phyloP scores from a whole-genome alignment of 1,140 invertebrate species.

The Bombyx mandarina region DNA sequence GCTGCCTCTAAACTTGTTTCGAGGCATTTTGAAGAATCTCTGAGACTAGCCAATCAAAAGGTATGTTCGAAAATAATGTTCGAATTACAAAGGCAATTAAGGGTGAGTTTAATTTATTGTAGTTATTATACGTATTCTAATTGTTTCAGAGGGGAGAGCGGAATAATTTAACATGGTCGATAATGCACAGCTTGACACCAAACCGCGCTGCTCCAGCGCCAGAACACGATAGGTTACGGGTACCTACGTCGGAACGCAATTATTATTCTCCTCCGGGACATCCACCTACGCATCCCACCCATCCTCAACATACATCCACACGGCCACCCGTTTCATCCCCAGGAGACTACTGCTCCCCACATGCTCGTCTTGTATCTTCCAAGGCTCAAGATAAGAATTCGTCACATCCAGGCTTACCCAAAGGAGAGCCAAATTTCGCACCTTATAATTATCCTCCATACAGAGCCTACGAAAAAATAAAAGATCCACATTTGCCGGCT shows the following conservation, averaged over 20 bases:
- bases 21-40: conserved; percentile 91
- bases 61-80: conserved; percentile 50
- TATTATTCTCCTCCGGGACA: conserved; percentile 40
- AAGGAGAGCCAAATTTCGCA: conserved; percentile 82
- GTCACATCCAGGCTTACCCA: conserved; percentile 73
- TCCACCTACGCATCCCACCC: conserved; percentile 22
- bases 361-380: conserved; percentile 40
- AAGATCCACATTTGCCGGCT: conserved; percentile 72
- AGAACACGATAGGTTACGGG: conserved; percentile 56
- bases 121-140: conserved; percentile 16
- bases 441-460: conserved; percentile 73
- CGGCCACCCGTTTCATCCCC: conserved; percentile 67
- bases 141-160: conserved; percentile 52
- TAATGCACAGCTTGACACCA: conserved; percentile 63
- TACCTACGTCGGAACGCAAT: conserved; percentile 40
- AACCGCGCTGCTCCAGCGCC: conserved; percentile 38
- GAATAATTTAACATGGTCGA: conserved; percentile 61
- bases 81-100: neutral
- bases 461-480: conserved; percentile 60
- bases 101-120: neutral
- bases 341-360: conserved; percentile 32
- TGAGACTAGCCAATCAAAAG: conserved; percentile 87
- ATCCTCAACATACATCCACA: conserved; percentile 33
- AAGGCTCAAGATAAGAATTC: conserved; percentile 71
- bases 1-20: conserved; percentile 80